Evolutionary conservation across 2,113 vertebrate genomes (phyloP).

Genomic region (Dicrurus megarhynchus): DNA sequence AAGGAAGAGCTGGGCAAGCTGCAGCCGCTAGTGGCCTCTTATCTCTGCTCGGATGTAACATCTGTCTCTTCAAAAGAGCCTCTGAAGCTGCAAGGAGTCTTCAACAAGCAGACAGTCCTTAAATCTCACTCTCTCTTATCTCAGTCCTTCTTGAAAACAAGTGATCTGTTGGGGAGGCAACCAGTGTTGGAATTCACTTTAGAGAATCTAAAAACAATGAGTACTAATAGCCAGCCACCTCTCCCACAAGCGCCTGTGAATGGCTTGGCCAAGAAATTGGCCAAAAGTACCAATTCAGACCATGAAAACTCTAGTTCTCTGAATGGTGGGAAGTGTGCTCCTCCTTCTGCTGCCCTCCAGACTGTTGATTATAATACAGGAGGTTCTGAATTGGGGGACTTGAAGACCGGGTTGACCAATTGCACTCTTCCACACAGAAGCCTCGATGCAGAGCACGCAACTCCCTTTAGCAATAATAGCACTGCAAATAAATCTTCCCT

Average conservation of each 20-base stretch:
- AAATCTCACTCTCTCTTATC: slow-evolving; percentile 90
- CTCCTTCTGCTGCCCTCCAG: slow-evolving; percentile 59
- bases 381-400: slow-evolving; percentile 75
- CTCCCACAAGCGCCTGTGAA: slow-evolving; percentile 84
- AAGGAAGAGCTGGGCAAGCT: slow-evolving; percentile 90
- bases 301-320: slow-evolving; percentile 81
- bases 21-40: slow-evolving; percentile 92
- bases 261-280: slow-evolving; percentile 92
- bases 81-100: slow-evolving; percentile 92
- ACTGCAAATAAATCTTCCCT: slow-evolving; percentile 72
- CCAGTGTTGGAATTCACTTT: slow-evolving; percentile 91
- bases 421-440: slow-evolving; percentile 81
- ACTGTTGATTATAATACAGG: slow-evolving; percentile 65
- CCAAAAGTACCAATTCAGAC: slow-evolving; percentile 80
- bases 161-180: slow-evolving; percentile 84
- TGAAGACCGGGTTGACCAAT: slow-evolving; percentile 79
- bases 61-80: slow-evolving; percentile 91
- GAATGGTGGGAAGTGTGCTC: slow-evolving; percentile 82
- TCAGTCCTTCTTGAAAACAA: slow-evolving; percentile 83
- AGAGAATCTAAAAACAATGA: slow-evolving; percentile 92
- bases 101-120: slow-evolving; percentile 93
- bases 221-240: slow-evolving; percentile 81
- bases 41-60: slow-evolving; percentile 93
- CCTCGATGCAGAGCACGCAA: slow-evolving; percentile 69
- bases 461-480: slow-evolving; percentile 77